Conservation (phyloP, 2,797 vertebrate species). For the Phrynocephalus forsythii region DNA sequence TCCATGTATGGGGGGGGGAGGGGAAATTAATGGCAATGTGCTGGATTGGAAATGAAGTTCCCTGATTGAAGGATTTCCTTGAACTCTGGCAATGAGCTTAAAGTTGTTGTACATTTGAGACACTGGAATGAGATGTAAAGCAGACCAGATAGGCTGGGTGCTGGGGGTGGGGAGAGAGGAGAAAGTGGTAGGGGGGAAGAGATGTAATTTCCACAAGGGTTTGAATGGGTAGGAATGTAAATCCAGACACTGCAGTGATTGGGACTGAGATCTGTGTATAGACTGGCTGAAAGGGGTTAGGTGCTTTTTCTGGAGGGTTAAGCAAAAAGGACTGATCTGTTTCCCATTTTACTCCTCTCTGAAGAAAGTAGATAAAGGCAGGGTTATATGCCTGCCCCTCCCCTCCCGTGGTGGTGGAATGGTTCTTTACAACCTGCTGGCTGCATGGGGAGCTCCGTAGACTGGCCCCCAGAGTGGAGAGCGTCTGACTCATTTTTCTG, state of each 20-base stretch:
- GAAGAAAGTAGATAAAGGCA: neutral
- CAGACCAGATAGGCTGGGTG: conserved; percentile 34
- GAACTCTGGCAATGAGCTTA: conserved; percentile 60
- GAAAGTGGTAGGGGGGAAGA: neutral
- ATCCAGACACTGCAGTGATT: neutral
- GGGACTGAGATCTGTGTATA: conserved; percentile 45
- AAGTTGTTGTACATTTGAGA: conserved; percentile 64
- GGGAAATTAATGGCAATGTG: conserved; percentile 15
- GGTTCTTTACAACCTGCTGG: conserved; percentile 54
- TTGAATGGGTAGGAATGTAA: conserved; percentile 47
- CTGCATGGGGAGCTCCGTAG: conserved; percentile 40
- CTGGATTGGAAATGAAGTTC: conserved; percentile 66
- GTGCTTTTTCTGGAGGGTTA: neutral
- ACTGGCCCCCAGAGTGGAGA: conserved; percentile 43
- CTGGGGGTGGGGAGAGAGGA: too few species aligned
- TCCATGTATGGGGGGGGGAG: too few species aligned
- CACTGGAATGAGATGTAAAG: conserved; percentile 53
- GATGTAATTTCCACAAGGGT: conserved; percentile 38
- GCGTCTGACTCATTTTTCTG: neutral
- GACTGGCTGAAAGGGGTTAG: neutral
- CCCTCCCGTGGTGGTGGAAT: conserved; percentile 10
- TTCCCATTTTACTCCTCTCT: neutral
- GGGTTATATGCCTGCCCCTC: neutral
- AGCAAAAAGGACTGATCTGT: neutral
- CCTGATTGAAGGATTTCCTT: conserved; percentile 68